phyloP scores from a whole-genome alignment of 2,113 vertebrate species.

The Dasyprocta punctata region DNA sequence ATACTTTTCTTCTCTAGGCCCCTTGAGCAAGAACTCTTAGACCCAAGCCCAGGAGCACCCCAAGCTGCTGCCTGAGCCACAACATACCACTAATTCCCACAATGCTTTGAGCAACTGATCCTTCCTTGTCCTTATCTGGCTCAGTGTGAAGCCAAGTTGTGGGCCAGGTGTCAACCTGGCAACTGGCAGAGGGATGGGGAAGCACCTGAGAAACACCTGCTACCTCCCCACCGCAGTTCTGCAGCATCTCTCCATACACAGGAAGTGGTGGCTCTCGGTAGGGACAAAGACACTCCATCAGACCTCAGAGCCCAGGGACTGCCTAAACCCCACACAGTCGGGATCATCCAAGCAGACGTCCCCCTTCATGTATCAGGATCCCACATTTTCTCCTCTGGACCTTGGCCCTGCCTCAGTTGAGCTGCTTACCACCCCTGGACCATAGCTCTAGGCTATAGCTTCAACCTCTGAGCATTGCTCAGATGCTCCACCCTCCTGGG shows the following conservation, averaged over 20 bases:
- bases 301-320: background rate
- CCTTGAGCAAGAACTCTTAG: background rate
- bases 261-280: background rate
- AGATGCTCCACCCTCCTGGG: background rate
- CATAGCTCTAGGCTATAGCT: rapidly evolving
- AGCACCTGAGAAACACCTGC: background rate
- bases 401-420: too few species aligned
- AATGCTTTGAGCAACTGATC: rapidly evolving
- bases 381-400: background rate
- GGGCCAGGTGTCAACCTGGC: background rate
- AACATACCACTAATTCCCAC: rapidly evolving
- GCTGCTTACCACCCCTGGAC: rapidly evolving
- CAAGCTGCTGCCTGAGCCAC: background rate
- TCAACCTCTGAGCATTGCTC: background rate
- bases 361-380: background rate
- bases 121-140: background rate
- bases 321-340: background rate
- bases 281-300: rapidly evolving
- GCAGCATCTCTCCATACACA: background rate
- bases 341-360: background rate
- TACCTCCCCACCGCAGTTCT: too few species aligned
- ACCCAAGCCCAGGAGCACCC: background rate
- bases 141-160: background rate
- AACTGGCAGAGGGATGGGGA: background rate
- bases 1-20: background rate